Evolutionary conservation across 1,140 invertebrate species (phyloP).

Genomic region (Procambarus virginalis): DNA sequence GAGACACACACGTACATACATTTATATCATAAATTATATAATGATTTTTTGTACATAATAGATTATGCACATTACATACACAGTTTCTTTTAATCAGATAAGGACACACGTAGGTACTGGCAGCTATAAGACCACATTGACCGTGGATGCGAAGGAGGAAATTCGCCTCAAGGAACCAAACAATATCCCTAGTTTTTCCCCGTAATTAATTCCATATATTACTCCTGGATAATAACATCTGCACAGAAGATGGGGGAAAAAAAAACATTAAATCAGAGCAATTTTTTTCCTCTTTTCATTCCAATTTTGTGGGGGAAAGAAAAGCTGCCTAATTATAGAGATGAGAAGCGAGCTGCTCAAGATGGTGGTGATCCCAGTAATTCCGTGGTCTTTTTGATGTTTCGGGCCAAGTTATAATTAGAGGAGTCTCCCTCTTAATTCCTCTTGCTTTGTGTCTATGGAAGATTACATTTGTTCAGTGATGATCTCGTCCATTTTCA

Average conservation of each 20-base stretch:
- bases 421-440: slow-evolving; percentile 31
- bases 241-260: not conserved
- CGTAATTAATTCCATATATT: not conserved
- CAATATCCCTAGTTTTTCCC: not conserved
- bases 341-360: not conserved
- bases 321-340: not conserved
- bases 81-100: no score
- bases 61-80: no score
- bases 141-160: not conserved
- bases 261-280: not conserved
- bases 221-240: not conserved
- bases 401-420: slow-evolving; percentile 13
- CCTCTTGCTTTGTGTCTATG: slow-evolving; percentile 40
- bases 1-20: no score
- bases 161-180: not conserved
- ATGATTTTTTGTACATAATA: no score
- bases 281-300: not conserved
- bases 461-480: slow-evolving; percentile 27
- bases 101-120: no score
- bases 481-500: slow-evolving; percentile 24
- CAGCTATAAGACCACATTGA: not conserved
- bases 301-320: not conserved
- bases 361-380: slow-evolving; percentile 8
- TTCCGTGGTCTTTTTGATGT: not conserved
- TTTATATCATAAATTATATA: no score